phyloP scores from a whole-genome alignment of 2,797 vertebrate species.

The Poecilia picta region DNA sequence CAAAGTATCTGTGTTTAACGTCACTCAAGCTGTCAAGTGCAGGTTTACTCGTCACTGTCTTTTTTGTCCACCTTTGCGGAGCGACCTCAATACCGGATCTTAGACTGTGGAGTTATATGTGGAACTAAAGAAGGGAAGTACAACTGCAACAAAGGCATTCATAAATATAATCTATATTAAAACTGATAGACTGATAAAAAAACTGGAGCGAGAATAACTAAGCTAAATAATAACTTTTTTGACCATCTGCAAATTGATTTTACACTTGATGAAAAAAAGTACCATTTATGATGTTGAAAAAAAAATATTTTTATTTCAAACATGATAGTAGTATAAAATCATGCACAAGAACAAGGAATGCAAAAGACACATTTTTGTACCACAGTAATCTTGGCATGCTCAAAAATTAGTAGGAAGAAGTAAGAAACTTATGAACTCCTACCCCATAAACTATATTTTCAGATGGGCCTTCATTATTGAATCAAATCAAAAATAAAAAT shows the following conservation, averaged over 20 bases:
- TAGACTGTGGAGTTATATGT: background rate
- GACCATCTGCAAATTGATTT: background rate
- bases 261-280: background rate
- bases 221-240: background rate
- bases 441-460: no score
- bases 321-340: no score
- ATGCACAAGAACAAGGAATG: no score
- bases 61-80: background rate
- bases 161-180: background rate
- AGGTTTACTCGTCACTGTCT: constrained; percentile 2
- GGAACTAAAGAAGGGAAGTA: background rate
- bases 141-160: background rate
- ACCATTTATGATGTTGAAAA: background rate
- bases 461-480: no score
- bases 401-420: no score
- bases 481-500: no score
- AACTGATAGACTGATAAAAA: background rate
- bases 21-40: constrained; percentile 1
- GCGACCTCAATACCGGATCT: background rate
- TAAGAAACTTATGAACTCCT: no score
- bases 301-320: no score
- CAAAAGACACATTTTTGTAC: no score
- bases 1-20: background rate
- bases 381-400: no score
- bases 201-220: background rate